Conservation (phyloP, 2,113 vertebrate genomes). For the Acinonyx jubatus region DNA sequence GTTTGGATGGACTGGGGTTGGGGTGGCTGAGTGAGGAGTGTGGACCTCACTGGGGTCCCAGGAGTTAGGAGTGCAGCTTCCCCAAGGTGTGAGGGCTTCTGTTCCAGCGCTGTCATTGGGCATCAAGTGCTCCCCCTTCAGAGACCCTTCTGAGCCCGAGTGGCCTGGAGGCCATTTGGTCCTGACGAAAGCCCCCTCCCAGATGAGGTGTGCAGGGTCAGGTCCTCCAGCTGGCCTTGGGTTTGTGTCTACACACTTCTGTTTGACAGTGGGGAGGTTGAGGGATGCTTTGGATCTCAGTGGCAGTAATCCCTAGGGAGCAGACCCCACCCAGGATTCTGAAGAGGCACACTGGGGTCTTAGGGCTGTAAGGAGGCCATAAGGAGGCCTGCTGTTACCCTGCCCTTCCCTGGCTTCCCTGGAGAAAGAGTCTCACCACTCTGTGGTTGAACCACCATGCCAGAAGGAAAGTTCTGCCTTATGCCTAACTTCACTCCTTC, state of each 20-base stretch:
- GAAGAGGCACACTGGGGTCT: background rate
- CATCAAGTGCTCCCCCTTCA: background rate
- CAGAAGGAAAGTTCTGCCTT: background rate
- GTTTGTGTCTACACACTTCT: background rate
- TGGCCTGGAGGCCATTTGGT: background rate
- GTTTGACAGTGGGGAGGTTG: background rate
- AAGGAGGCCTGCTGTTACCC: background rate
- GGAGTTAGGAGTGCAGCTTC: background rate
- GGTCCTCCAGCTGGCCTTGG: background rate
- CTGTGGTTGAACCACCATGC: background rate
- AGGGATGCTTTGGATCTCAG: background rate
- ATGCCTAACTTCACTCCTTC: background rate
- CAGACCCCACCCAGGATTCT: background rate
- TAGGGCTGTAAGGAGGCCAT: background rate
- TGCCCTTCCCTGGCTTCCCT: background rate
- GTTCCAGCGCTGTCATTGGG: background rate
- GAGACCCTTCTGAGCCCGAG: background rate
- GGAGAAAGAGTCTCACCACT: background rate
- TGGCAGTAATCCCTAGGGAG: background rate
- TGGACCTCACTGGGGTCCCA: background rate
- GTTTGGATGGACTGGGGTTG: background rate
- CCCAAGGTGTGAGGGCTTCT: background rate
- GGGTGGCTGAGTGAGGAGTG: background rate
- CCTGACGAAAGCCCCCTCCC: no score
- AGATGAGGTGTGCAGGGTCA: background rate